These are phyloP conservation scores for Amblyopsis rosae DNA, from an alignment of 2,113 vertebrate genomes.

Conservation along the genomic window DNA sequence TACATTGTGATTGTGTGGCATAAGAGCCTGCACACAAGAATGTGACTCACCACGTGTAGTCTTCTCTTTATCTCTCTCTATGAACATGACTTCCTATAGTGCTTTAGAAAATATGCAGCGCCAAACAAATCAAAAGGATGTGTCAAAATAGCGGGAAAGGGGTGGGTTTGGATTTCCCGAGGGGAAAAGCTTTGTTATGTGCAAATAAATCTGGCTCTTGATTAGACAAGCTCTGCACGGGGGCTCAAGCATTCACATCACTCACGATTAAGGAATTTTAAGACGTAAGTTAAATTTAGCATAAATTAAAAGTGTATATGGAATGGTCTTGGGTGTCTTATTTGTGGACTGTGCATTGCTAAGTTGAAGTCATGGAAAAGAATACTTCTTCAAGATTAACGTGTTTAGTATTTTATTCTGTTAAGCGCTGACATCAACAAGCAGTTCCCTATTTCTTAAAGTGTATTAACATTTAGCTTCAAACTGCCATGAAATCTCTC, in stretches of 20 bases:
- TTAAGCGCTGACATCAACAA: too few species aligned
- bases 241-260: conserved; percentile 24
- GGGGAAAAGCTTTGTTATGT: conserved; percentile 47
- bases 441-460: too few species aligned
- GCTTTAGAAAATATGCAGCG: conserved; percentile 32
- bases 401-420: too few species aligned
- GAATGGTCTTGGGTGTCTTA: conserved; percentile 7
- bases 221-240: conserved; percentile 42
- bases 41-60: conserved; percentile 25
- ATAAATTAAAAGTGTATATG: conserved; percentile 15
- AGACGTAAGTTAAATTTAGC: conserved; percentile 38
- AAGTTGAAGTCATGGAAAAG: too few species aligned
- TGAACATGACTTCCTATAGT: conserved; percentile 27
- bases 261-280: conserved; percentile 22
- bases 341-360: not conserved
- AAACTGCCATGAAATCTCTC: too few species aligned
- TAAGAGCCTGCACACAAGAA: conserved; percentile 2
- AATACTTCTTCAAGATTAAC: too few species aligned
- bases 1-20: not conserved
- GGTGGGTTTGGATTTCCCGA: conserved; percentile 28
- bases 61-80: conserved; percentile 28
- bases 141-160: conserved; percentile 10
- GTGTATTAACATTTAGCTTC: too few species aligned
- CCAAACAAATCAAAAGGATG: conserved; percentile 40
- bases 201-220: conserved; percentile 43